phyloP scores from a whole-genome alignment of 1,140 invertebrate genomes.

The Onthophagus taurus region DNA sequence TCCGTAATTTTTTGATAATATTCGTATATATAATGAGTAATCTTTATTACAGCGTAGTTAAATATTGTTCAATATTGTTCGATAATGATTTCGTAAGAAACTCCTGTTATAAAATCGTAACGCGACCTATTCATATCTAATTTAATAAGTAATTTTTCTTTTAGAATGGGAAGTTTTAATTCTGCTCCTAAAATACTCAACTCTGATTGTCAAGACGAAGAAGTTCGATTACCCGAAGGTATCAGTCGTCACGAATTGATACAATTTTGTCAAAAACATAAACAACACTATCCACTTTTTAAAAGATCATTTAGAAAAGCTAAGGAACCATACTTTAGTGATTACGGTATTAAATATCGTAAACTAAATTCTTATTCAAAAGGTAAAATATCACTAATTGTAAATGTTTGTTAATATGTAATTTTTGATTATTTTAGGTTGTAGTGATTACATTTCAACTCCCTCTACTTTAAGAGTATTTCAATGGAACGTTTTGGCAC shows the following conservation, averaged over 20 bases:
- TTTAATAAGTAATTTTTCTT: no score
- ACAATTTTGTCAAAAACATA: conserved; percentile 42
- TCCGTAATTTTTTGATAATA: no score
- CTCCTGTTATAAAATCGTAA: no score
- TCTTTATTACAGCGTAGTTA: no score
- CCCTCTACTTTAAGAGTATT: conserved; percentile 48
- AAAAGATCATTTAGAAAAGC: conserved; percentile 36
- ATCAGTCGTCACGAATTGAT: conserved; percentile 44
- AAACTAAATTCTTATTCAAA: conserved; percentile 40
- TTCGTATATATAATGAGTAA: no score
- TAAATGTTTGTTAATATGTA: conserved; percentile 6
- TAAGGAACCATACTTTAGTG: conserved; percentile 7
- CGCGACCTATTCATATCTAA: no score
- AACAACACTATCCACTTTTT: conserved; percentile 38
- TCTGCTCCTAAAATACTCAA: conserved; percentile 57
- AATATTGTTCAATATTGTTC: no score
- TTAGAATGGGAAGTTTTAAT: conserved; percentile 65
- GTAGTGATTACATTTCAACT: conserved; percentile 34
- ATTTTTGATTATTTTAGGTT: conserved; percentile 33
- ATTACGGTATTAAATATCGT: conserved; percentile 35
- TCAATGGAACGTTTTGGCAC: conserved; percentile 69
- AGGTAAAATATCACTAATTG: conserved; percentile 23
- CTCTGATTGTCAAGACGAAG: conserved; percentile 53
- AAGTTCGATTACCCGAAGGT: conserved; percentile 43
- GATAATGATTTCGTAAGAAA: no score